Evolutionary conservation across 2,888 invertebrate species (phyloP).

Genomic region (Lottia scabra): DNA sequence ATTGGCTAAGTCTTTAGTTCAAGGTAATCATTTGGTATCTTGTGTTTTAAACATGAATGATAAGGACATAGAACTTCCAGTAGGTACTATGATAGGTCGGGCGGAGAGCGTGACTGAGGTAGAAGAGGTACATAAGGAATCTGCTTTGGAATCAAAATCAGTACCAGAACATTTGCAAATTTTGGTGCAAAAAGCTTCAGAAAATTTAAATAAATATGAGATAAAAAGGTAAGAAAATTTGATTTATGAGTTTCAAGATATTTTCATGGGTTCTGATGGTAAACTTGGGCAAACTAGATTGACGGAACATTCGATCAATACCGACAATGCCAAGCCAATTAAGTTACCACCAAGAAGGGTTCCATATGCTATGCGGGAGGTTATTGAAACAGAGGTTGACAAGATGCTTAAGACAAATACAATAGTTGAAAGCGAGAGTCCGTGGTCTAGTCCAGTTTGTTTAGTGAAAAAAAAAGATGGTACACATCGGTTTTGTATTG

Average conservation of each 20-base stretch:
- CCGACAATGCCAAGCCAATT: neutral
- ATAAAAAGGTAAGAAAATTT: too few species aligned
- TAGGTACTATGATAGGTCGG: too few species aligned
- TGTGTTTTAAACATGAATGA: too few species aligned
- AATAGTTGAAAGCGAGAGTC: neutral
- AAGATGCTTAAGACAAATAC: neutral
- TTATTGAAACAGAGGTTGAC: neutral
- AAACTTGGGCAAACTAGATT: neutral
- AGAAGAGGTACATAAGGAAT: too few species aligned
- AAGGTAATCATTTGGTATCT: too few species aligned
- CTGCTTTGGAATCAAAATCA: too few species aligned
- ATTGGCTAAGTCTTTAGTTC: too few species aligned
- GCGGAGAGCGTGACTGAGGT: too few species aligned
- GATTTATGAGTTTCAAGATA: neutral
- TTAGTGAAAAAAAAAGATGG: neutral
- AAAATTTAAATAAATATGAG: too few species aligned
- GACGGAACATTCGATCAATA: neutral
- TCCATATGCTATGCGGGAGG: neutral
- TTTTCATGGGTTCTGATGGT: neutral
- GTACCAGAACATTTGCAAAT: too few species aligned
- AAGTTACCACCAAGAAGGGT: neutral
- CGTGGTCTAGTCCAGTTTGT: neutral
- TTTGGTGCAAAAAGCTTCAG: too few species aligned
- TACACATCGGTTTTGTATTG: neutral
- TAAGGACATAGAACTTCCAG: too few species aligned